Evolutionary conservation across 2,797 vertebrate genomes (phyloP).

Genomic region (Avahi laniger): DNA sequence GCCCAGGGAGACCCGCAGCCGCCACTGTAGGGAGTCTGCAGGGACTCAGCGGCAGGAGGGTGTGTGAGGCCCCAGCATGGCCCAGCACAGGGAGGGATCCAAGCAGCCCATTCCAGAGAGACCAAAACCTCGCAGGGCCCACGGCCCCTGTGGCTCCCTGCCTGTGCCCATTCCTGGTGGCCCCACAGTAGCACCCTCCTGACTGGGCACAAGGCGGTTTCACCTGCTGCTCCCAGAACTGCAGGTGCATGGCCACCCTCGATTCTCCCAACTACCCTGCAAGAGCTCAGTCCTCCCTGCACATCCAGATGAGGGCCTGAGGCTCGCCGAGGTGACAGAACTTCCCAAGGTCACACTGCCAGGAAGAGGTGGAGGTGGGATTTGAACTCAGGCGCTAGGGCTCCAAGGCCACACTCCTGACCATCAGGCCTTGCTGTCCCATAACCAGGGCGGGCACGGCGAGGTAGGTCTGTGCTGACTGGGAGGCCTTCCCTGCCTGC

Average conservation of each 20-base stretch:
- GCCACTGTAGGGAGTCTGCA: accelerated
- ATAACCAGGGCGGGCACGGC: neutral
- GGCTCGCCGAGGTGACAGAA: neutral
- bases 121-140: neutral
- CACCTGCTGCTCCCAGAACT: neutral
- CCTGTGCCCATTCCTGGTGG: neutral
- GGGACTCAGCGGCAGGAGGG: neutral
- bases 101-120: neutral
- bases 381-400: neutral
- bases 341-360: neutral
- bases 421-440: neutral
- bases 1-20: neutral
- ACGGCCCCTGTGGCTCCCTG: neutral
- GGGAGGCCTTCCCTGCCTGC: neutral
- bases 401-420: neutral
- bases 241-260: accelerated
- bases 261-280: neutral
- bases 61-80: neutral
- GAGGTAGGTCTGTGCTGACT: neutral
- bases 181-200: neutral
- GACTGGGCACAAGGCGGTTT: neutral
- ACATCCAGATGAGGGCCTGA: neutral
- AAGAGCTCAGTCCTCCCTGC: neutral
- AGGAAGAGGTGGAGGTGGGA: too few species aligned
- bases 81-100: neutral